phyloP scores from a whole-genome alignment of 2,113 vertebrate species.

The Pyxicephalus adspersus region DNA sequence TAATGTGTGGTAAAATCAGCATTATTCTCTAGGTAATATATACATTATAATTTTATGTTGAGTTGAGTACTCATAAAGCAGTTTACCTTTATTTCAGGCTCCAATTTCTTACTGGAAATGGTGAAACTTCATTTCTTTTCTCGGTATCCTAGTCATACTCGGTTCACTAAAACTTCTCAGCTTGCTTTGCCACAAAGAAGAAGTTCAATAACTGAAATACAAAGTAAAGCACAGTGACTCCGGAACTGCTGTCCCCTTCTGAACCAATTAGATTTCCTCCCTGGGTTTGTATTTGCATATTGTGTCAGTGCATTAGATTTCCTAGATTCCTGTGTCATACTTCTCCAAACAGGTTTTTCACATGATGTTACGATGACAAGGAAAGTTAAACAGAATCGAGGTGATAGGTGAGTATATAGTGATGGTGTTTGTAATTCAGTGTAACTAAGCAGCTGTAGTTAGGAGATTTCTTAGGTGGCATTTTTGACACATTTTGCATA shows the following conservation, averaged over 20 bases:
- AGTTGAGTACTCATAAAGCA: neutral
- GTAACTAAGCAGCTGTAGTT: constrained; percentile 26
- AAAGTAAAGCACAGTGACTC: neutral
- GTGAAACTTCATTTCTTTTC: neutral
- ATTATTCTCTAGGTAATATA: no score
- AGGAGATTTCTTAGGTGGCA: neutral
- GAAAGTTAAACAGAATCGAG: constrained; percentile 45
- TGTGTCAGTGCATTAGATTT: constrained; percentile 31
- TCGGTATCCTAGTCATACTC: neutral
- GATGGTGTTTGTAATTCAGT: neutral
- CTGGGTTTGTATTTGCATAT: constrained; percentile 26
- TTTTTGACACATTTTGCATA: constrained; percentile 1
- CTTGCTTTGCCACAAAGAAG: constrained; percentile 44
- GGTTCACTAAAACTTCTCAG: neutral
- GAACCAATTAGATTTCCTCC: constrained; percentile 15
- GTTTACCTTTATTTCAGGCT: neutral
- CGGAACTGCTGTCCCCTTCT: constrained; percentile 22
- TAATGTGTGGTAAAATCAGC: no score
- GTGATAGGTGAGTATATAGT: constrained; percentile 18
- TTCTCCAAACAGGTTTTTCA: constrained; percentile 53
- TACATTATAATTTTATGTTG: no score
- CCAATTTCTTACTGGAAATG: neutral
- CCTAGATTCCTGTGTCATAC: constrained; percentile 44
- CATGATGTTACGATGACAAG: constrained; percentile 30
- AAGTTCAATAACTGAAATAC: constrained; percentile 25